Evolutionary conservation across 2,797 vertebrate species (phyloP).

Genomic region (Chromis chromis): DNA sequence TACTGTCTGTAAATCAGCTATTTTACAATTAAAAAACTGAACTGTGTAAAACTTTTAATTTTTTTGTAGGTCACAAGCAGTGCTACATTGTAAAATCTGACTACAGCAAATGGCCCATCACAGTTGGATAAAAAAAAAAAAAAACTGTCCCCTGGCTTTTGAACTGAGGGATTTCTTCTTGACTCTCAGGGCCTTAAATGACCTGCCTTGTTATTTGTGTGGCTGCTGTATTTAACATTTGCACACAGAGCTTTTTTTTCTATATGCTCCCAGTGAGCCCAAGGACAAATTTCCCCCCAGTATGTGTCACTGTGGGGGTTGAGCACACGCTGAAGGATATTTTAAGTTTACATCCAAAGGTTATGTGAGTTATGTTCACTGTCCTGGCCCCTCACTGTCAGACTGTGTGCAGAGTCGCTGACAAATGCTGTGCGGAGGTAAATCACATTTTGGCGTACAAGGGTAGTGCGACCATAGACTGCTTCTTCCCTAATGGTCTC

Average conservation of each 20-base stretch:
- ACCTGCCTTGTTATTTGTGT: not conserved
- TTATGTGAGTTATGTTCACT: constrained; percentile 50
- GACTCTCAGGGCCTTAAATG: not conserved
- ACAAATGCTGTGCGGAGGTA: constrained; percentile 37
- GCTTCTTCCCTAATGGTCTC: constrained; percentile 20
- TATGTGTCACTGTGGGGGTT: constrained; percentile 12
- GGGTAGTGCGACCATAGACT: not conserved
- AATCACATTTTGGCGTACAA: constrained; percentile 12
- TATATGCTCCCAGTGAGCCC: not conserved
- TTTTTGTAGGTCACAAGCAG: too few species aligned
- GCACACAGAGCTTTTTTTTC: not conserved
- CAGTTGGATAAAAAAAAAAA: not conserved
- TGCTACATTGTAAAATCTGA: not conserved
- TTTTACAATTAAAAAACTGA: not conserved
- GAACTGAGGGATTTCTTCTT: not conserved
- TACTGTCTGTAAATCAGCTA: not conserved
- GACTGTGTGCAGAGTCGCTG: constrained; percentile 27
- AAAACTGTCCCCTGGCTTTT: not conserved
- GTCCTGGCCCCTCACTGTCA: constrained; percentile 27
- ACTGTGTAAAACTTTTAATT: too few species aligned
- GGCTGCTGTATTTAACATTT: constrained; percentile 6
- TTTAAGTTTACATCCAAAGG: constrained; percentile 53
- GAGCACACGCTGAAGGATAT: constrained; percentile 29
- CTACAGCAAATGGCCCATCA: not conserved
- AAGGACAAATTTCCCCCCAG: constrained; percentile 8